A percentile compares a stretch with the other conserved stretches of the same genome.
These are phyloP conservation scores for Forbesichthys papilliferus DNA, from an alignment of 2,113 vertebrate genomes.

Conservation along the genomic window DNA sequence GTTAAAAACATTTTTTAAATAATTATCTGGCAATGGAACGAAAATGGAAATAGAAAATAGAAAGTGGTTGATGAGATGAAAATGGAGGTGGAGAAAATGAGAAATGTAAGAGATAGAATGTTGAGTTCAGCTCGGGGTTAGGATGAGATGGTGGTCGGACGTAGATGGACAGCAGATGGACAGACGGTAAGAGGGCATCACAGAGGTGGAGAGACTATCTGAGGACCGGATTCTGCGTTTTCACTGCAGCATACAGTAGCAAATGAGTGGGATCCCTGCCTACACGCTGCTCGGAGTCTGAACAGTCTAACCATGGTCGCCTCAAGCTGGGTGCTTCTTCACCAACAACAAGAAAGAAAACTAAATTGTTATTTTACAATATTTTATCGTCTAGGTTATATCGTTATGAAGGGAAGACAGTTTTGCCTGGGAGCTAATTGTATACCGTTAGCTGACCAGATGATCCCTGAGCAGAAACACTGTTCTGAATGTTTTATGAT, in stretches of 20 bases:
- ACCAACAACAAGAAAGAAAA: background rate
- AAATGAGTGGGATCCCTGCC: slow-evolving; percentile 26
- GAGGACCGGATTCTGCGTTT: slow-evolving; percentile 23
- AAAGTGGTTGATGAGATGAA: too few species aligned
- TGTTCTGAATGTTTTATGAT: too few species aligned
- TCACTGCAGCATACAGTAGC: slow-evolving; percentile 18
- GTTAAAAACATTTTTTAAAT: too few species aligned
- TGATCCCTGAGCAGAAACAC: too few species aligned
- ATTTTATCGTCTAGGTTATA: too few species aligned
- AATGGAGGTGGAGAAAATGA: background rate
- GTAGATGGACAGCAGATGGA: background rate
- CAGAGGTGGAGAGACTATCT: slow-evolving; percentile 25
- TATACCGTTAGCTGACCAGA: too few species aligned
- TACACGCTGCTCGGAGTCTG: slow-evolving; percentile 18
- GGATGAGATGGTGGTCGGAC: slow-evolving; percentile 12
- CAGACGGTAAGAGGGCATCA: slow-evolving; percentile 7
- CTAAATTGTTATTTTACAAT: too few species aligned
- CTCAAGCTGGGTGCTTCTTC: slow-evolving; percentile 18
- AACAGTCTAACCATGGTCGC: slow-evolving; percentile 24
- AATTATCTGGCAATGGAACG: too few species aligned
- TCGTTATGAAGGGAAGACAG: too few species aligned
- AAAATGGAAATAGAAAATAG: too few species aligned
- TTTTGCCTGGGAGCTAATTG: too few species aligned
- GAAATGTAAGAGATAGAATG: background rate
- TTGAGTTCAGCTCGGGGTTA: background rate